A percentile compares a stretch with the other conserved stretches of the same genome.
These are phyloP conservation scores for Marronus borbonicus DNA, from an alignment of 2,888 invertebrate genomes.

Conservation along the genomic window DNA sequence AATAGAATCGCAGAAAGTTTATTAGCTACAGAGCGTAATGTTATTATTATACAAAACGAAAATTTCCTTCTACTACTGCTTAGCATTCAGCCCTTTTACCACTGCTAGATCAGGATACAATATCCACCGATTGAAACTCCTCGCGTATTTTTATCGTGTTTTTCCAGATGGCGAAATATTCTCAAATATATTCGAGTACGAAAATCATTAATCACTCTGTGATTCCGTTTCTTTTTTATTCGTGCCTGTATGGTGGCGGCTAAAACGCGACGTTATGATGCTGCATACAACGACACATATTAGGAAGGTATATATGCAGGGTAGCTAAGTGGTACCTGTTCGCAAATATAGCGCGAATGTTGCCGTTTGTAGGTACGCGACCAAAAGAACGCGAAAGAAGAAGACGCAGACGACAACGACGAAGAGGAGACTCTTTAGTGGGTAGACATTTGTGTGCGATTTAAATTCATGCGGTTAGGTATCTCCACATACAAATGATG, in stretches of 20 bases:
- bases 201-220: conserved; percentile 64
- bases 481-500: conserved; percentile 70
- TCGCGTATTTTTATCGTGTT: conserved; percentile 60
- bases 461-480: conserved; percentile 67
- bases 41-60: too few relatives aligned
- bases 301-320: conserved; percentile 22
- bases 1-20: too few relatives aligned
- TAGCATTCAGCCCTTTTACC: too few relatives aligned
- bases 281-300: conserved; percentile 33
- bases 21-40: too few relatives aligned
- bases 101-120: background rate
- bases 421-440: conserved; percentile 54
- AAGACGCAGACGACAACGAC: background rate
- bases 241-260: conserved; percentile 49
- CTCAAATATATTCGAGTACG: conserved; percentile 62
- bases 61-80: too few relatives aligned
- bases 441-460: conserved; percentile 62
- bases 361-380: conserved; percentile 12
- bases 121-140: background rate
- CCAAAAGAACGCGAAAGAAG: conserved; percentile 29
- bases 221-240: conserved; percentile 58
- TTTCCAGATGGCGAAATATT: conserved; percentile 67
- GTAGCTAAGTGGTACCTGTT: conserved; percentile 34
- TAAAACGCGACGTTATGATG: conserved; percentile 24
- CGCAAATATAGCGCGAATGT: conserved; percentile 27